Percentiles rank a stretch among this genome's conserved stretches.
Conservation (phyloP, 2,113 vertebrate genomes). For the Pampusana beccarii region DNA sequence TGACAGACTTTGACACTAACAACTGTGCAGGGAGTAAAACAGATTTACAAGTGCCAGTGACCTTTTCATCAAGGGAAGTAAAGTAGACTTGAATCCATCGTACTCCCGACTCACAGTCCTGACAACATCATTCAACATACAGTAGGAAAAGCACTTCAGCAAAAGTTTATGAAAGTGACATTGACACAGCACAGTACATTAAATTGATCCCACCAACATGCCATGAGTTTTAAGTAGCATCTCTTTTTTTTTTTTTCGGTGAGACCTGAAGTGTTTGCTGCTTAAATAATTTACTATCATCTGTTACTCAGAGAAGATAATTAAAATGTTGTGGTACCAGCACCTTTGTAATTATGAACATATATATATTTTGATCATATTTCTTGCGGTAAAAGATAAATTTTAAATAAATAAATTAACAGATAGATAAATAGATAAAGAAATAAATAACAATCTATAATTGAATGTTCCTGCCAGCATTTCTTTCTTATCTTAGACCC, state of each 20-base stretch:
- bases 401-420: background rate
- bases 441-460: background rate
- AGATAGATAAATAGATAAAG: too few species aligned
- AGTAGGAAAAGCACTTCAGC: conserved; percentile 47
- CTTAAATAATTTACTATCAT: background rate
- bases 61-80: conserved; percentile 67
- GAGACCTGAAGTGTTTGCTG: background rate
- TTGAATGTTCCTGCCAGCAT: background rate
- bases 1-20: conserved; percentile 58
- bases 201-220: conserved; percentile 35
- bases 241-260: background rate
- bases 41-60: conserved; percentile 67
- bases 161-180: conserved; percentile 41
- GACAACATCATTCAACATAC: conserved; percentile 65
- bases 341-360: background rate
- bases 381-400: background rate
- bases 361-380: background rate
- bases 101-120: conserved; percentile 24
- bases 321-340: background rate
- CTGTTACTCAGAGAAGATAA: background rate
- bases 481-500: background rate
- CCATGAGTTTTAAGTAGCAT: background rate
- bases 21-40: conserved; percentile 52
- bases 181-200: conserved; percentile 32
- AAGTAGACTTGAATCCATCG: conserved; percentile 11